These are phyloP conservation scores for Venturia canescens DNA, from an alignment of 1,140 invertebrate species.

Conservation along the genomic window DNA sequence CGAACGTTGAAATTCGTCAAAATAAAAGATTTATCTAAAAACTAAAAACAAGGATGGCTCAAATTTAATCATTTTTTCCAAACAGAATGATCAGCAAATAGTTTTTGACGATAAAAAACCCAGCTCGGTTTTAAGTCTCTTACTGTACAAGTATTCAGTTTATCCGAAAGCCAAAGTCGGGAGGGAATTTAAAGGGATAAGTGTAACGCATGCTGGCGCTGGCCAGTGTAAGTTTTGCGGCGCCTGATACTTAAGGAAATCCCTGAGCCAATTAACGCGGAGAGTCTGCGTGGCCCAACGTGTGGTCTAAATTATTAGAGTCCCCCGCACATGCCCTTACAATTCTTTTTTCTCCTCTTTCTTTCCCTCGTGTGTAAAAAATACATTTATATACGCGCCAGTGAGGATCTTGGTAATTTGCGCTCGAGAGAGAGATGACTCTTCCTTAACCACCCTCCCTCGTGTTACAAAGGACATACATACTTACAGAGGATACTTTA, in stretches of 20 bases:
- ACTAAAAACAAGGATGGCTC: no score
- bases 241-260: conserved; percentile 35
- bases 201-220: conserved; percentile 1
- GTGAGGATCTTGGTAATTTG: conserved; percentile 9
- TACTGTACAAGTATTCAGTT: background rate
- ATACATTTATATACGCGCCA: conserved; percentile 9
- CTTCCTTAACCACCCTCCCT: conserved; percentile 3
- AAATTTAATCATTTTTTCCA: no score
- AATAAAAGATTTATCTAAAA: no score
- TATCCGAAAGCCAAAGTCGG: background rate
- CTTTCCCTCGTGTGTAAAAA: background rate
- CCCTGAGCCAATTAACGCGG: conserved; percentile 38
- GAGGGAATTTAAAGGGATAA: background rate
- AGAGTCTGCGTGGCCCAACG: conserved; percentile 33
- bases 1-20: no score
- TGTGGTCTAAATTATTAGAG: conserved; percentile 43
- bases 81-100: background rate
- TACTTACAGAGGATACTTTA: conserved; percentile 32
- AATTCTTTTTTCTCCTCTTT: conserved; percentile 9
- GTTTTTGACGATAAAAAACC: background rate
- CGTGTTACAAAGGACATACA: conserved; percentile 1
- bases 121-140: background rate
- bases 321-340: conserved; percentile 29
- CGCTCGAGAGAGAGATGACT: conserved; percentile 2
- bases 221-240: background rate